A percentile compares a stretch with the other conserved stretches of the same genome.
Evolutionary conservation across 2,113 vertebrate species (phyloP).

Genomic region (Prinia subflava): DNA sequence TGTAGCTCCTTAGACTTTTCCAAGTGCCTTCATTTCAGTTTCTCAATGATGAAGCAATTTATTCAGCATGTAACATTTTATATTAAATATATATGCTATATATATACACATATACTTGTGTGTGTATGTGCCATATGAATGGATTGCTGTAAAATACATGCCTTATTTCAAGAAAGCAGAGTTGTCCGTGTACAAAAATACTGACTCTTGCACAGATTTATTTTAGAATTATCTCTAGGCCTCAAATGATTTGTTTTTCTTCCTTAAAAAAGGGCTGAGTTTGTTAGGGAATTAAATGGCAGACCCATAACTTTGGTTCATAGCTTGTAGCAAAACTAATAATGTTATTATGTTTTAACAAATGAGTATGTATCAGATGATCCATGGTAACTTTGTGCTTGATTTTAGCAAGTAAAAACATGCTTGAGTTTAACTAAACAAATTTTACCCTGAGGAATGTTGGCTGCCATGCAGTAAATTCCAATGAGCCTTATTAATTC

Average conservation of each 20-base stretch:
- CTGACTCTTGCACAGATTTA: not conserved
- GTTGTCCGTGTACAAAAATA: not conserved
- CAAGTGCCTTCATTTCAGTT: not conserved
- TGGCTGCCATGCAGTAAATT: not conserved
- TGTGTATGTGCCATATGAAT: not conserved
- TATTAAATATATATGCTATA: not conserved
- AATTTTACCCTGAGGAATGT: slow-evolving; percentile 3
- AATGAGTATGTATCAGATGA: not conserved
- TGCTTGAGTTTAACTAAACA: slow-evolving; percentile 38
- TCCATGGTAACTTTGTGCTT: not conserved
- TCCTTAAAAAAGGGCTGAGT: not conserved
- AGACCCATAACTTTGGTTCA: not conserved
- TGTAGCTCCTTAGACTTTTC: not conserved
- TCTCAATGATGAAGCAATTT: not conserved
- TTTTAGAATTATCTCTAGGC: not conserved
- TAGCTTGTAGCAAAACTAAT: slow-evolving; percentile 8
- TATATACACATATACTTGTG: not conserved
- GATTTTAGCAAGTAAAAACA: slow-evolving; percentile 36
- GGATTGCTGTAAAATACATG: not conserved
- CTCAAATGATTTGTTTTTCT: not conserved
- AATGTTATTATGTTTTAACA: slow-evolving; percentile 17
- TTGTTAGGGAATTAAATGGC: not conserved
- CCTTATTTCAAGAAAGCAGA: not conserved
- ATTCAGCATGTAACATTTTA: not conserved
- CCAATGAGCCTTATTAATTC: not conserved